Evolutionary conservation across 2,797 vertebrate genomes (phyloP), one percentile per base, ranked within the genome.

Genomic region (Selene dorsalis): DNA sequence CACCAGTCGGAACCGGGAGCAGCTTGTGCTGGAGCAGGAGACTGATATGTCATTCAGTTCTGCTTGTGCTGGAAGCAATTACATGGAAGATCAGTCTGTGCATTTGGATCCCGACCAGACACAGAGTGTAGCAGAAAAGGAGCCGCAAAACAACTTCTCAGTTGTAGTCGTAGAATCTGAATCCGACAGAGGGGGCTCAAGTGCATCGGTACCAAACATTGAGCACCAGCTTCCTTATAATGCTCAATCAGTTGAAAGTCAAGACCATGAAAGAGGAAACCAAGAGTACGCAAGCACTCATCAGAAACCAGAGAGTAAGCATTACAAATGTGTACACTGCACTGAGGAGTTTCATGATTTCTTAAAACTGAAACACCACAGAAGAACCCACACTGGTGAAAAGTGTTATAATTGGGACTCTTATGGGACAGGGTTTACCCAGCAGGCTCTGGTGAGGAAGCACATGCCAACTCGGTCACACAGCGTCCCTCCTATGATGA

Each of bases 1-100:
- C 56, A 70, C 0, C 50, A 59, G 50, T 67, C 60, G 73, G 48
- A 64, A 69, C 10, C 55, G 8, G 57, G 66, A 73, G 6, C 74
- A 69, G 47, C 53, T 62, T 53, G 30, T 32, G 4, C 38, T 72
- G 30, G 45, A 52, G 47, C 47, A n/a, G 48, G 48, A 52, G n/a
- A 12, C n/a, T 1, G 4, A 52, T 52, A 12, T 22, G n/a, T 22
- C 22, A 13, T 35, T 35, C 32, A 22, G 48, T 11, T 11, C 10
- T 22, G n/a, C n/a, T 22, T 52, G n/a, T 50, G 48, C n/a, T n/a
- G 48, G 10, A 50, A 50, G 48, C 11, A 11, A 12, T 22, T 20
- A 50, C n/a, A 12, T 6, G 20, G 48, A 52, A 13, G 48, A 22
- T 52, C 48, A 13, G 48, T 11, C 48, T 52, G 3, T 22, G n/a